Evolutionary conservation across 2,888 invertebrate genomes (phyloP), one percentile per base, ranked within the genome.

Genomic region (Crioceris asparagi): DNA sequence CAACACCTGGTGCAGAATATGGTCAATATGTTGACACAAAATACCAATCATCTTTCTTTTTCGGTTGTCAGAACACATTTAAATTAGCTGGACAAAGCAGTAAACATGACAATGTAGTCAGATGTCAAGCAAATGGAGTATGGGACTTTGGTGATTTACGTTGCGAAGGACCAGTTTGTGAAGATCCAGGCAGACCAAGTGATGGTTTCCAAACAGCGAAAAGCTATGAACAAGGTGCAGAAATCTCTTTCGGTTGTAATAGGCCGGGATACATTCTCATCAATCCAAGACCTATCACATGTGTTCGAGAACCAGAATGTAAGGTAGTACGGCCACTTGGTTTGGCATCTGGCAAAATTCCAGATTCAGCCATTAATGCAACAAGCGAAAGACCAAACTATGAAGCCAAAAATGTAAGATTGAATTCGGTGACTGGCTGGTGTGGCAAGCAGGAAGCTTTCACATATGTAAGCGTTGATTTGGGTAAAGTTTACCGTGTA

Each of bases 101-200:
- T 46, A 81, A 84, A 51, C 84, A 91, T 50, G 92, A 94, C 55
- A 90, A 90, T 58, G 84, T 87, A 8, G 94, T 97, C 1, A 72
- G 84, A 44, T 96, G 96, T 63, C 83, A 85, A 67, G 81, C 82
- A 1, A 91, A 91, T 56, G 90, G 91, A 2, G 82, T 86, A 43
- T 97, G 97, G 97, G 96, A 96, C 68, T 93, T 96, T 60, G 96
- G 96, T 17, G 91, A 92, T 59, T 70, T 97, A 33, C 71, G 90
- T 36, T 97, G 97, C 57, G 93, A 94, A 69, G 96, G 94, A 14
- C 94, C 94, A 3, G 93, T 94, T 2, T 94, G 94, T 61, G 86
- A 88, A 61, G 94, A 96, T 64, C 94, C 94, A 0, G 91, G 93
- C 1, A 75, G 90, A 54, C 94, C 94, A 1, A 83, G 87, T 41